Base-by-base conservation (phyloP, 2,888 invertebrate genomes). In the Andrena marginata region DNA sequence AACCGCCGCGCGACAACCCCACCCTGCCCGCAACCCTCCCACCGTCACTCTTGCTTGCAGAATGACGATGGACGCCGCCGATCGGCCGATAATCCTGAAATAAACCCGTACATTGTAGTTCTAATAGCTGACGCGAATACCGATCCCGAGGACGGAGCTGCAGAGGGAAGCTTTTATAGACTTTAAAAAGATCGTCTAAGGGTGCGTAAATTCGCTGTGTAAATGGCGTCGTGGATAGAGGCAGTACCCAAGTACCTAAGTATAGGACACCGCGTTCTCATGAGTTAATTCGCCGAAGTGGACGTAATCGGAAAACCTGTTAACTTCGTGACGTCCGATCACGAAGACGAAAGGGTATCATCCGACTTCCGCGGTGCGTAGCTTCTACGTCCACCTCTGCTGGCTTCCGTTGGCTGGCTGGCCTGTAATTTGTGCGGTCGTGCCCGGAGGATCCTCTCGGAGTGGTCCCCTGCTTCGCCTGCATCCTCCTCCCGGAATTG, bases 341-440 rank as follows among this genome's bases (percentile, higher is more conserved):
- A 4, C 56, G 23, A 56, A 56, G 56, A 23, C 23, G 23, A 26
- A 10, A 56, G 56, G 56, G 23, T 56, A 56, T 29, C 68, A 49
- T 20, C n/a, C 56, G 56, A 42, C 70, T 70, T 70, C 59, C 68
- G 68, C 54, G 68, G 20, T 49, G 77, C 69, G 51, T 74, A 82
- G 89, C 89, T 90, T 87, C 87, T 89, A 90, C 77, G 71, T 42
- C 42, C 42, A 13, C 77, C 74, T 80, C 80, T 62, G 78, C 65
- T 60, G 80, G 84, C 87, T 78, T 79, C 85, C 85, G 80, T 73
- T 82, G 67, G 72, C 80, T 74, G 73, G 74, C 88, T 89, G 88
- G 90, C 89, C 92, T 92, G 90, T 92, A 93, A 93, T 93, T 93
- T 93, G 90, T 89, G 92, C 91, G 91, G 90, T 91, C 90, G 89